A percentile compares a stretch with the other conserved stretches of the same genome.
Conservation (phyloP, 2,113 vertebrate species). For the Corvus cornix region DNA sequence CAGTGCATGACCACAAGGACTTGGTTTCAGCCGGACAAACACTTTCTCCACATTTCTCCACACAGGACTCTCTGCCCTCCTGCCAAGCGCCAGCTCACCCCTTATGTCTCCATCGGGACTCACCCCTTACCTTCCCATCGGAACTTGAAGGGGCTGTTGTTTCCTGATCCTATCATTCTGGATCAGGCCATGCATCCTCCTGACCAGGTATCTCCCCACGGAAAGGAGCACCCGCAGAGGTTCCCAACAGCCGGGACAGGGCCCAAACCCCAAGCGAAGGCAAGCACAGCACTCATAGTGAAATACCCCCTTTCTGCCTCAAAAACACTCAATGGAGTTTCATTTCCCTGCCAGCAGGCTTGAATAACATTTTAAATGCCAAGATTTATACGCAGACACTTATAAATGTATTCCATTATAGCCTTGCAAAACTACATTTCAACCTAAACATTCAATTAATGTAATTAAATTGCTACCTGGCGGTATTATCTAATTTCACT, state of each 20-base stretch:
- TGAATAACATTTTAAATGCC: slow-evolving; percentile 53
- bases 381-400: slow-evolving; percentile 63
- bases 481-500: slow-evolving; percentile 78
- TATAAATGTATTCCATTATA: slow-evolving; percentile 70
- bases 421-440: slow-evolving; percentile 72
- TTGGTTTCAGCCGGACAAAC: slow-evolving; percentile 74
- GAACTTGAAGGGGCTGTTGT: neutral
- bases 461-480: slow-evolving; percentile 81
- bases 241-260: fast-evolving
- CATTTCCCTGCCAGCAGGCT: slow-evolving; percentile 49
- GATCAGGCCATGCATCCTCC: neutral
- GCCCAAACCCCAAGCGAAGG: neutral
- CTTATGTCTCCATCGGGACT: slow-evolving; percentile 48
- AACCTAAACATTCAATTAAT: slow-evolving; percentile 78
- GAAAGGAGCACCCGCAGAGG: neutral
- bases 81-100: neutral
- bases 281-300: neutral
- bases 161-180: neutral
- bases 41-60: neutral
- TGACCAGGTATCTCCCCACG: neutral
- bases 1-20: slow-evolving; percentile 33
- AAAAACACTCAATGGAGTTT: neutral
- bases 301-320: neutral
- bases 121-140: neutral
- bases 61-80: neutral